Base-by-base conservation (phyloP, 1,140 invertebrate species). In the Zophobas morio region DNA sequence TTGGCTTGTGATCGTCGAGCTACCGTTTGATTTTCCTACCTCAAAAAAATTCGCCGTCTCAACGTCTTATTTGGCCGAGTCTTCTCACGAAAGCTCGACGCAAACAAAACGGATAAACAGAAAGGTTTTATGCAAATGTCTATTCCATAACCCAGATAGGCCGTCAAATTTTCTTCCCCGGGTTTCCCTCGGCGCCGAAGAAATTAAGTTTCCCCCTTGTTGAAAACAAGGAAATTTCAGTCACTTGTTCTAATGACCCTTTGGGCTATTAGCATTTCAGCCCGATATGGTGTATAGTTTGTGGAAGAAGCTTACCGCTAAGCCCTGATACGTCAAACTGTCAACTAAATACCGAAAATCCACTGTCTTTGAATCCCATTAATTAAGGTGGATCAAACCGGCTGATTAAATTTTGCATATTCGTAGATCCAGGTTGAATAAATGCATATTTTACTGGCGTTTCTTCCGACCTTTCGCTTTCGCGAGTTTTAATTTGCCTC, bases 401-500 rank as follows among this genome's bases (percentile, higher is more conserved):
- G n/a, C 49, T 51, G 20, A 51, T 51, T 51, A 51, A 51, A 51
- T 51, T 20, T 4, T 4, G 49, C 4, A 20, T 20, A 51, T 51
- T 51, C 49, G 49, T 51, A 51, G 6, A 51, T 51, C 49, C n/a
- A 3, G 3, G 5, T 20, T 2, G 34, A 36, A 57, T 57, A 57
- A 57, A 57, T 57, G 49, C 49, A 53, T 53, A 53, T 53, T 53
- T 53, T 53, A 53, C 42, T 4, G 20, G 6, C 49, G 49, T 53
- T 6, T 53, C 20, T 53, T 32, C 49, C 6, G 42, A 46, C 3
- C 6, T 46, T 46, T 8, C 3, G 6, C 42, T 46, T 8, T 46
- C 42, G 3, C 6, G 6, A 46, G 3, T 46, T 46, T 46, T 46
- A 46, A 46, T 46, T 46, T 46, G 3, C 42, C 6, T 46, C 3